Percentiles rank a stretch among this genome's conserved stretches.
phyloP scores from a whole-genome alignment of 2,888 invertebrate genomes.

The Epinotia ramella region DNA sequence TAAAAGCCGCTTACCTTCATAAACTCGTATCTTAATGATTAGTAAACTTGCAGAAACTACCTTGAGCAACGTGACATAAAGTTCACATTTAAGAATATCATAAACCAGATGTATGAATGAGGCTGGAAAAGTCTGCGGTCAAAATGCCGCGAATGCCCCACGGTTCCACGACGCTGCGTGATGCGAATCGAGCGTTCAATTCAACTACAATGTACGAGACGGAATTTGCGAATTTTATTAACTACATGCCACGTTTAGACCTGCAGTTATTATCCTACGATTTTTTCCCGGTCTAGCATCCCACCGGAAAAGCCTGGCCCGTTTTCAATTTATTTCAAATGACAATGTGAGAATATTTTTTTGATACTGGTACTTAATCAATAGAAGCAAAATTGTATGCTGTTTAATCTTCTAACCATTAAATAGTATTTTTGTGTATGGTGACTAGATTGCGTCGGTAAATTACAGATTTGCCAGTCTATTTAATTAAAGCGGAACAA shows the following conservation, averaged over 20 bases:
- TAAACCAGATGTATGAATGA: conserved; percentile 6
- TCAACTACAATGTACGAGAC: conserved; percentile 15
- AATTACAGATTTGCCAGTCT: not conserved
- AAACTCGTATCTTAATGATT: conserved; percentile 6
- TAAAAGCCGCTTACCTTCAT: not conserved
- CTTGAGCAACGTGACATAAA: not conserved
- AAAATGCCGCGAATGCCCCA: conserved; percentile 60
- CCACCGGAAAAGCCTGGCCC: not conserved
- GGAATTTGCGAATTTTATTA: conserved; percentile 31
- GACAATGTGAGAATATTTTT: not conserved
- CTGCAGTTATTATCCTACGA: conserved; percentile 13
- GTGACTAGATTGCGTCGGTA: not conserved
- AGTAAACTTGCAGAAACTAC: not conserved
- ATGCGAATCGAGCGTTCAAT: conserved; percentile 26
- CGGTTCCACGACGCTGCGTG: conserved; percentile 31
- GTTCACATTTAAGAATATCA: conserved; percentile 3
- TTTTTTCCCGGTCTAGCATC: not conserved
- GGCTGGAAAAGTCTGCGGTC: conserved; percentile 50
- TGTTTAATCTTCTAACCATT: not conserved
- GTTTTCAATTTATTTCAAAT: not conserved
- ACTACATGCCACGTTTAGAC: conserved; percentile 17
- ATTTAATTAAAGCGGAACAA: conserved; percentile 30
- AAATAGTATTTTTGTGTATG: not conserved
- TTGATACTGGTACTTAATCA: not conserved
- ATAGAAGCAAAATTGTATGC: not conserved